These are phyloP conservation scores for Agapornis roseicollis DNA, from an alignment of 2,113 vertebrate genomes.

Conservation along the genomic window DNA sequence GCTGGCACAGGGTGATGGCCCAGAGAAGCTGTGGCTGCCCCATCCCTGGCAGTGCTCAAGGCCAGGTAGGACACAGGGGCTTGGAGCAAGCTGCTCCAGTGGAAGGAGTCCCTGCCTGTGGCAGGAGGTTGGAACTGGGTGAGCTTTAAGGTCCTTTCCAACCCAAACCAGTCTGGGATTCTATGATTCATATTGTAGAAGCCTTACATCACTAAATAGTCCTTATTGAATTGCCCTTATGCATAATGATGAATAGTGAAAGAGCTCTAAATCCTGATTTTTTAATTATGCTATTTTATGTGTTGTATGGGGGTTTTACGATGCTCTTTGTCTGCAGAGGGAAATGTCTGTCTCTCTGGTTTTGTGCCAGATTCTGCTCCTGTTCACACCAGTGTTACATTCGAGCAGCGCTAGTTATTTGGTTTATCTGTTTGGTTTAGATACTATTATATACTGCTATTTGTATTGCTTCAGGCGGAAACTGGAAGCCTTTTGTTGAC, in stretches of 20 bases:
- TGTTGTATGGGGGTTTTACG: neutral
- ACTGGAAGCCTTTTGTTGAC: neutral
- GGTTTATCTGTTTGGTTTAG: neutral
- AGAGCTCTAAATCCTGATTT: neutral
- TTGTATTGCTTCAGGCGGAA: neutral
- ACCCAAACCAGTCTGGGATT: neutral
- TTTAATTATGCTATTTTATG: neutral
- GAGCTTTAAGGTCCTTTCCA: neutral
- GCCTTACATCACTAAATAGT: neutral
- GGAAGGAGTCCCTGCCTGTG: too few relatives aligned
- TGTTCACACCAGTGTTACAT: neutral
- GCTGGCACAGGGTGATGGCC: too few relatives aligned
- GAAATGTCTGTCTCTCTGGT: neutral
- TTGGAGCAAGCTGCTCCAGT: too few relatives aligned
- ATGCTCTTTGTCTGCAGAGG: neutral
- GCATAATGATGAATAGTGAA: neutral
- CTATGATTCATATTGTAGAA: neutral
- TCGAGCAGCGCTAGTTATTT: neutral
- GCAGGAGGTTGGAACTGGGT: neutral
- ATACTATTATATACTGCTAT: neutral
- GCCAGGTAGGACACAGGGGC: too few relatives aligned
- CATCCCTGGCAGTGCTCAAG: too few relatives aligned
- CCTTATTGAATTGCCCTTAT: neutral
- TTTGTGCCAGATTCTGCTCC: neutral
- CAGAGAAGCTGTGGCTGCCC: too few relatives aligned